Base-by-base conservation (phyloP, 2,797 vertebrate genomes). In the Dipus sagitta region DNA sequence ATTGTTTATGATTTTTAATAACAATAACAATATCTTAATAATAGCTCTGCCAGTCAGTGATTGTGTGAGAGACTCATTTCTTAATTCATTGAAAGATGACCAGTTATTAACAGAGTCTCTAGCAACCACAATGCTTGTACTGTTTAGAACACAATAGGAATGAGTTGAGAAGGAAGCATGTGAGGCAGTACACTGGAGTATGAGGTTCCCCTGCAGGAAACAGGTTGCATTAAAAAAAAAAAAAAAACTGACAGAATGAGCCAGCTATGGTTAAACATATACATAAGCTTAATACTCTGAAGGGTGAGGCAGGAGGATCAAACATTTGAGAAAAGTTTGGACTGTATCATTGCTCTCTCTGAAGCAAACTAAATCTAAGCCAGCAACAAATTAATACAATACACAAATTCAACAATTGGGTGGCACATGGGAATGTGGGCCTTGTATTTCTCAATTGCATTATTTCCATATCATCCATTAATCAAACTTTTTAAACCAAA, bases 261-360 rank as follows among this genome's bases (percentile, higher is more conserved):
- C 38, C 15, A 14, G 6, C 0, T 47, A 32, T 12, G 26, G 24
- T 23, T 3, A 26, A 2, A n/a, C 3, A 6, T 7, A 10, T 14
- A 21, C 47, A 2, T 21, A 58, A 54, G 58, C 20, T 52, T 14
- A 34, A 4, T 8, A 60, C 8, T 34, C n/a, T 26, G 0, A 0
- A 38, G 4, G 20, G 6, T 38, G 6, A 70, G 1, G 28, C 75
- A 70, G 1, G 11, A 70, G 17, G 24, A 34, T 4, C 74, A 15
- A 34, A n/a, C 32, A 6, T 77, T 32, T 28, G 64, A 68, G 4
- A 9, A 3, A 5, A 10, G 6, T 3, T 28, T 30, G n/a, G 6
- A 2, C 52, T 60, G 10, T 1, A 58, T 4, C 15, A 7, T 26
- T 18, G 14, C 26, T 10, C 47, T 58, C 11, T 11, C 11, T 23